Evolutionary conservation across 2,888 invertebrate species (phyloP), one percentile per base, ranked within the genome.

Genomic region (Lasioglossum morio): DNA sequence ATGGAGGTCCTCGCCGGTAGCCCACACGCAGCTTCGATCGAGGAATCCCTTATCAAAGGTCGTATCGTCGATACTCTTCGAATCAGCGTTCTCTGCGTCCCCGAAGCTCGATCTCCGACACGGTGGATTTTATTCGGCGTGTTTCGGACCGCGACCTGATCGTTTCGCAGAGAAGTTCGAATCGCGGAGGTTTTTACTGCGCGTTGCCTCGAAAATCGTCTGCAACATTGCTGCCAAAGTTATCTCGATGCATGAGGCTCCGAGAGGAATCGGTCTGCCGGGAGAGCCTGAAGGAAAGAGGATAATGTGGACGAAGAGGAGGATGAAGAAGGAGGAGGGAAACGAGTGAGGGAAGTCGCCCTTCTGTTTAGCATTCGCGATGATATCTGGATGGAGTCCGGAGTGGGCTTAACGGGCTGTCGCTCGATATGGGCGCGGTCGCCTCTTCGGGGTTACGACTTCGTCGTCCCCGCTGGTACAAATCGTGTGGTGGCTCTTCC

Each of bases 281-380:
- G 40, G 19, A 10, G 23, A 53, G 69, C 37, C 63, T 7, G 63
- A 53, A 63, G 63, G 30, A 30, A 63, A 16, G 27, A 27, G 30
- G 16, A 63, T 16, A 30, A 63, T 16, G 63, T 7, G 84, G 60
- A 14, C 34, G 84, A 82, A 79, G 80, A 70, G 87, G 12, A 23
- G 12, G n/a, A 16, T 82, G 79, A 81, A 80, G 75, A 60, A 27
- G 27, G 19, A 66, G 88, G 40, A 40, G 37, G 23, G 75, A 87
- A 78, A 86, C 76, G 88, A 83, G 75, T 73, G 76, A 75, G 85
- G 83, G 77, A 81, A 85, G 85, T 86, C 83, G 89, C 88, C 92
- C 93, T 93, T 93, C 94, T 94, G 93, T 94, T 94, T 94, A 93
- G 92, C 93, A 94, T 94, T 93, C 90, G 91, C 90, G 94, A 94